phyloP scores from a whole-genome alignment of 2,797 vertebrate species.

The Synaphobranchus kaupii region DNA sequence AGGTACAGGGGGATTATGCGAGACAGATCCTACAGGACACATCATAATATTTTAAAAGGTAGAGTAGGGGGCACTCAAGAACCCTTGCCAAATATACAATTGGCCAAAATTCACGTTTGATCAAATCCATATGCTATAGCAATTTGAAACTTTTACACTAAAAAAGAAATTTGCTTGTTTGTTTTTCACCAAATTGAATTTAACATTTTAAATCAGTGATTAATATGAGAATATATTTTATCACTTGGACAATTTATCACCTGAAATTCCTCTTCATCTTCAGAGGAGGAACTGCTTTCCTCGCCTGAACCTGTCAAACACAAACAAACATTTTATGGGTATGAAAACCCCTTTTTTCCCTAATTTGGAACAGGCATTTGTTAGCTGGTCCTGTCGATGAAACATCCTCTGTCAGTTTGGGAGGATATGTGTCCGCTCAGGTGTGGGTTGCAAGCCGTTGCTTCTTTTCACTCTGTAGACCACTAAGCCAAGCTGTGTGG shows the following conservation, averaged over 20 bases:
- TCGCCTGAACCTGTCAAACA: conserved; percentile 56
- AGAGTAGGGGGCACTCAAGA: background rate
- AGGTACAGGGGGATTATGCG: background rate
- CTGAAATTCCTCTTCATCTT: conserved; percentile 69
- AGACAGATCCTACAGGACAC: background rate
- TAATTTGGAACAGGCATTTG: background rate
- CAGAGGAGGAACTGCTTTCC: conserved; percentile 57
- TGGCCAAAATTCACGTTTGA: background rate
- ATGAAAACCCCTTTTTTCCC: background rate
- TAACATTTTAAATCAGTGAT: too few relatives aligned
- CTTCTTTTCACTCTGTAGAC: background rate
- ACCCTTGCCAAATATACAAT: background rate
- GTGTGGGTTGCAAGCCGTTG: background rate
- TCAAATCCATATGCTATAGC: background rate
- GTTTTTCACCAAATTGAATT: too few relatives aligned
- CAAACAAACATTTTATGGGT: background rate
- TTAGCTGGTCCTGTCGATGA: background rate
- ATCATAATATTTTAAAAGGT: background rate
- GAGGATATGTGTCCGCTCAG: background rate
- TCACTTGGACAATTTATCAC: background rate
- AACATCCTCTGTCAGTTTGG: background rate
- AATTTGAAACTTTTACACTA: background rate
- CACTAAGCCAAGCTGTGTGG: too few relatives aligned
- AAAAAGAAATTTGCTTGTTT: too few relatives aligned
- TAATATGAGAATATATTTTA: too few relatives aligned